Base-by-base conservation (phyloP, 2,888 invertebrate genomes). In the Drosophila incognita region DNA sequence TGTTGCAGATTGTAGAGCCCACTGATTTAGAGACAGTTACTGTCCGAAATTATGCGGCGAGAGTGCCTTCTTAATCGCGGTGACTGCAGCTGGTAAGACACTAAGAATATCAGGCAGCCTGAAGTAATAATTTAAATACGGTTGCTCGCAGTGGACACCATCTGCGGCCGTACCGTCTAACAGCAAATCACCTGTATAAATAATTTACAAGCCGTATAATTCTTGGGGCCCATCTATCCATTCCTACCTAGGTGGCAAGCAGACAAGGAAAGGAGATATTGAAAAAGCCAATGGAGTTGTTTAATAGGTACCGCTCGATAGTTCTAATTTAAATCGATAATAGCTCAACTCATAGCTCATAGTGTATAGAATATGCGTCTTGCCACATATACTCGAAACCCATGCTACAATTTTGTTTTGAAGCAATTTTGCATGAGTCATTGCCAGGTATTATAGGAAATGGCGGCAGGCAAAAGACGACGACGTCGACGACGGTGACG, bases 351-450 rank as follows among this genome's bases (percentile, higher is more conserved):
- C 21, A n/a, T n/a, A n/a, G n/a, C n/a, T 24, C 21, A 46, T 48
- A 83, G 84, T 5, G 85, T 38, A 73, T 74, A 4, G 2, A 1
- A 31, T 4, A 8, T 51, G 52, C 58, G 54, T 6, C 29, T 24
- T 29, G 33, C 49, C 38, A n/a, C 15, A 33, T 5, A 1, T 2
- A n/a, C 0, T 8, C 18, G 49, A 35, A 46, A 69, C 61, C 29
- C 35, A 65, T 70, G 65, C 68, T 74, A 74, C 70, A 79, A 70
- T 74, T 87, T 73, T 53, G 36, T 51, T 80, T 77, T 48, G 48
- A 70, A 82, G 72, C 72, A 71, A 81, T 87, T 87, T 87, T 81
- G 42, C 74, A 69, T 89, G 82, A 84, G 81, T 89, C 87, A 87
- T 84, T 83, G 77, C 78, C 82, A 69, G 63, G 74, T 67, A 72